phyloP scores from a whole-genome alignment of 2,888 invertebrate species.

The Charanyca ferruginea region DNA sequence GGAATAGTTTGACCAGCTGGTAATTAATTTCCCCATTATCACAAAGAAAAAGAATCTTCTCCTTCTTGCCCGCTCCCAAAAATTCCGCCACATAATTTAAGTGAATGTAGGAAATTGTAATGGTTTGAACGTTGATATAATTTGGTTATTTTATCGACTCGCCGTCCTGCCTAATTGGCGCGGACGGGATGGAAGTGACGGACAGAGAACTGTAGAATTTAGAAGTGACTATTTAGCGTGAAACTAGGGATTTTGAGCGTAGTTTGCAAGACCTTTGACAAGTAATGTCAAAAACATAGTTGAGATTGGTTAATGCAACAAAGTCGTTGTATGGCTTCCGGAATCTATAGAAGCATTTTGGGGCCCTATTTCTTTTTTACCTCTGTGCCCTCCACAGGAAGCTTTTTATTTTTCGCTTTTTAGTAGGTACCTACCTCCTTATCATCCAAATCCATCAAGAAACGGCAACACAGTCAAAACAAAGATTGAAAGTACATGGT shows the following conservation, averaged over 20 bases:
- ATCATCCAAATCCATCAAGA: too few relatives aligned
- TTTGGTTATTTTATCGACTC: constrained; percentile 81
- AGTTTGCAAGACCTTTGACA: background rate
- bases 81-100: constrained; percentile 30
- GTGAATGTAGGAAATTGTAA: constrained; percentile 52
- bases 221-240: constrained; percentile 42
- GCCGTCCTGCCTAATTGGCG: constrained; percentile 77
- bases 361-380: too few relatives aligned
- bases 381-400: too few relatives aligned
- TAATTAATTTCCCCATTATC: background rate
- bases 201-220: constrained; percentile 36
- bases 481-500: too few relatives aligned
- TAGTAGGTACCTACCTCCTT: too few relatives aligned
- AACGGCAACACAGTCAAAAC: too few relatives aligned
- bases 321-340: too few relatives aligned
- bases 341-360: too few relatives aligned
- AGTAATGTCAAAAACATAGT: too few relatives aligned
- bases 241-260: background rate
- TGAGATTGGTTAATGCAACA: too few relatives aligned
- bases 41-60: background rate
- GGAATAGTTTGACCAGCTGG: too few relatives aligned
- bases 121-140: constrained; percentile 72
- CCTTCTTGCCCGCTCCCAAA: background rate
- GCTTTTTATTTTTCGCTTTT: too few relatives aligned
- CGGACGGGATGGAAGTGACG: constrained; percentile 72